A percentile compares a stretch with the other conserved stretches of the same genome.
Evolutionary conservation across 2,113 vertebrate genomes (phyloP).

Genomic region (Ctenodactylus gundi): DNA sequence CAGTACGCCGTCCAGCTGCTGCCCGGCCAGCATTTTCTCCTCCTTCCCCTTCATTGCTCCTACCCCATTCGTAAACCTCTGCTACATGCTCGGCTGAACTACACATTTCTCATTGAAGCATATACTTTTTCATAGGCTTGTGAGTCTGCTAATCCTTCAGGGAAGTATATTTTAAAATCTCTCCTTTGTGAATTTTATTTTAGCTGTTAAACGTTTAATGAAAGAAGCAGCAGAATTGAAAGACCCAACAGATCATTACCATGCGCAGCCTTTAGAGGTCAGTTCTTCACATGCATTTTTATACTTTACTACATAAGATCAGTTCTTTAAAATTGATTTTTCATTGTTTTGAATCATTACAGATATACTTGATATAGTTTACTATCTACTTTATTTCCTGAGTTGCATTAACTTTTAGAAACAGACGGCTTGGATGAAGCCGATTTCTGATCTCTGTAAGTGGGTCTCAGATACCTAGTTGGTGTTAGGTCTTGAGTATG

Average conservation of each 20-base stretch:
- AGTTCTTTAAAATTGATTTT: slow-evolving; percentile 36
- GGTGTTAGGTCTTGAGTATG: neutral
- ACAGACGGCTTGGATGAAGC: neutral
- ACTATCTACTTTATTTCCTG: neutral
- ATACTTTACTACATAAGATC: slow-evolving; percentile 14
- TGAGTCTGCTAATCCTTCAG: slow-evolving; percentile 18
- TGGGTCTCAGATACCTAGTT: neutral
- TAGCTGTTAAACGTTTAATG: slow-evolving; percentile 99
- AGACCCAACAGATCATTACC: slow-evolving; percentile 98
- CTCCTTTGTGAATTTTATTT: slow-evolving; percentile 68
- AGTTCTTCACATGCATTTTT: slow-evolving; percentile 65
- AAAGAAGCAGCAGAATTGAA: slow-evolving; percentile 97
- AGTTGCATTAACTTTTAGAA: slow-evolving; percentile 4
- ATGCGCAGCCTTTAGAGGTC: slow-evolving; percentile 98
- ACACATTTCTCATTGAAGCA: slow-evolving; percentile 7
- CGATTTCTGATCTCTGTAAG: neutral
- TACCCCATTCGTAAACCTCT: slow-evolving; percentile 9
- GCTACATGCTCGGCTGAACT: neutral
- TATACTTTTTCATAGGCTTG: slow-evolving; percentile 34
- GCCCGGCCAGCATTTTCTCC: neutral
- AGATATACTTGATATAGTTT: neutral
- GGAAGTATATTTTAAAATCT: slow-evolving; percentile 61
- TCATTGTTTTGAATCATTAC: slow-evolving; percentile 20
- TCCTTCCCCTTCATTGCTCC: neutral
- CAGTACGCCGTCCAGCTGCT: neutral